These are phyloP conservation scores for Parascotia fuliginaria DNA, from an alignment of 2,888 invertebrate genomes.

Conservation along the genomic window DNA sequence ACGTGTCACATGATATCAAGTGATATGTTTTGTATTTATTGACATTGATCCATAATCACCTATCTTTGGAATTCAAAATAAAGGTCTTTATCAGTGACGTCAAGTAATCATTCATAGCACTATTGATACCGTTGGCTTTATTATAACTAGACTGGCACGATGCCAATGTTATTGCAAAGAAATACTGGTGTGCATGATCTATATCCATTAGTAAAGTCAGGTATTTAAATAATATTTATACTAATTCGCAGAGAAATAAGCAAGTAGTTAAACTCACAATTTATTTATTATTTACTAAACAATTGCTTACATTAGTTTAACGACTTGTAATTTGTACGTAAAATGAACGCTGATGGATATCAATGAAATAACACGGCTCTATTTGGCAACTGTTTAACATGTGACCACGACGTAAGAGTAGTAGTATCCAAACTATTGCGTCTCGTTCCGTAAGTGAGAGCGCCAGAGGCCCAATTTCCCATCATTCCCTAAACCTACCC, in stretches of 20 bases:
- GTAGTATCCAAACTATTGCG: too few relatives aligned
- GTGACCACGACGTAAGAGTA: too few relatives aligned
- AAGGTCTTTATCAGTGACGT: slow-evolving; percentile 32
- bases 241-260: slow-evolving; percentile 4
- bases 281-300: neutral
- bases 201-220: slow-evolving; percentile 22
- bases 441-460: too few relatives aligned
- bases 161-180: slow-evolving; percentile 40
- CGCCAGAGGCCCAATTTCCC: too few relatives aligned
- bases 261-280: neutral
- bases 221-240: slow-evolving; percentile 33
- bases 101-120: slow-evolving; percentile 18
- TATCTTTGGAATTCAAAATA: slow-evolving; percentile 27
- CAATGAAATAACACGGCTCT: neutral
- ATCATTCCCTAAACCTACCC: too few relatives aligned
- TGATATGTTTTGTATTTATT: slow-evolving; percentile 12
- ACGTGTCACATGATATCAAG: slow-evolving; percentile 18
- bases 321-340: neutral
- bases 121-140: slow-evolving; percentile 23
- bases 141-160: slow-evolving; percentile 33
- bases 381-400: neutral
- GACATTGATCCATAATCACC: slow-evolving; percentile 10
- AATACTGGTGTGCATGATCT: slow-evolving; percentile 19
- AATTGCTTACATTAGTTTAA: neutral
- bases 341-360: neutral